These are phyloP conservation scores for Cataglyphis hispanica DNA, from an alignment of 1,140 invertebrate species.

Conservation along the genomic window DNA sequence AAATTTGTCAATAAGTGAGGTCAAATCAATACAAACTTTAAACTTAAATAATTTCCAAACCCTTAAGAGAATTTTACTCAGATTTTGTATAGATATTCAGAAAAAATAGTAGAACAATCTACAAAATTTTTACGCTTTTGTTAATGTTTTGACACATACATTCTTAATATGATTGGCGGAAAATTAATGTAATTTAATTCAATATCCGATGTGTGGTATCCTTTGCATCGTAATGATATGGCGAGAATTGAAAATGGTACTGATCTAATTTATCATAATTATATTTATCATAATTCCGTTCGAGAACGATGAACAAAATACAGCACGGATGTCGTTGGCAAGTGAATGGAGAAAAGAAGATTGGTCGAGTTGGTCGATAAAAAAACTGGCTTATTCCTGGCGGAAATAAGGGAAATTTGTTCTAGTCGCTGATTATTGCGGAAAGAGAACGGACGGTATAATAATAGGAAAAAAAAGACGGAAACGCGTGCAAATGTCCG, in stretches of 20 bases:
- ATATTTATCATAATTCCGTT: constrained; percentile 54
- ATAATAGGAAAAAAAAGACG: constrained; percentile 18
- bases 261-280: constrained; percentile 61
- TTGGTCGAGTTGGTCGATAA: neutral
- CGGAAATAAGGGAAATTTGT: neutral
- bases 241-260: constrained; percentile 22
- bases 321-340: constrained; percentile 12
- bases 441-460: neutral
- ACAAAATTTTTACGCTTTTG: no score
- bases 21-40: no score
- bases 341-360: neutral
- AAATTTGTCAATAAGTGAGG: no score
- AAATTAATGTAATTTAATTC: neutral
- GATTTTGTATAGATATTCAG: no score
- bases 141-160: no score
- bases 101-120: no score
- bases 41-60: no score
- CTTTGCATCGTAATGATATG: constrained; percentile 63
- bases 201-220: constrained; percentile 8
- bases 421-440: neutral
- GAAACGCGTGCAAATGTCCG: constrained; percentile 75
- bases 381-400: neutral
- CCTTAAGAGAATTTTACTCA: no score
- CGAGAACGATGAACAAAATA: neutral
- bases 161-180: neutral